phyloP scores from a whole-genome alignment of 2,113 vertebrate genomes.

The Dipodomys ordii region DNA sequence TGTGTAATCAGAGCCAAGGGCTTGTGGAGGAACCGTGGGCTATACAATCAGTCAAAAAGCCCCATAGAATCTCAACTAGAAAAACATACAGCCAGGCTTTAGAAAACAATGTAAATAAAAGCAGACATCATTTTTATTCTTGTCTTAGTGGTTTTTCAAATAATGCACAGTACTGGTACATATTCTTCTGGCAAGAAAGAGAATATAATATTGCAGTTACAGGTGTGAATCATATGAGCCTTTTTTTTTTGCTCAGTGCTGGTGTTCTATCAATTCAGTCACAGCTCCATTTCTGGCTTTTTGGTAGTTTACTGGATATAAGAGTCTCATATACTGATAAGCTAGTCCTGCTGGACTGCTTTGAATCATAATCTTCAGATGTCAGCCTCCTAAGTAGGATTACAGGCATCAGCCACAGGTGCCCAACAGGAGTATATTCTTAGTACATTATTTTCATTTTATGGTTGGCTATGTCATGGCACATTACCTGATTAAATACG shows the following conservation, averaged over 20 bases:
- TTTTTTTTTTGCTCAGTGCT: too few species aligned
- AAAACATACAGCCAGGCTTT: background rate
- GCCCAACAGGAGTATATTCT: background rate
- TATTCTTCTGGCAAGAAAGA: background rate
- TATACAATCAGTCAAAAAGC: background rate
- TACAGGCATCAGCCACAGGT: background rate
- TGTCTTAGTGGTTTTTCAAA: slow-evolving; percentile 35
- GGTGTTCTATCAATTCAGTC: too few species aligned
- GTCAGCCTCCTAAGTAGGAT: background rate
- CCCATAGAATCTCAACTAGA: background rate
- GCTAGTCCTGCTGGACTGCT: background rate
- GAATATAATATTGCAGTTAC: background rate
- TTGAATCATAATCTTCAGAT: background rate
- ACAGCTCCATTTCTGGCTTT: too few species aligned
- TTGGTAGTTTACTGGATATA: too few species aligned
- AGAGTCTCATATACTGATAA: too few species aligned
- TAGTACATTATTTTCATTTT: background rate
- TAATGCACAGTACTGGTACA: background rate
- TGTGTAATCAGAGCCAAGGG: fast-evolving
- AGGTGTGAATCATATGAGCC: background rate
- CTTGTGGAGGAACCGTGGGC: background rate
- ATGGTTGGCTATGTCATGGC: background rate
- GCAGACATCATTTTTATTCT: background rate
- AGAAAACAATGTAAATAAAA: slow-evolving; percentile 2
- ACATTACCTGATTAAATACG: background rate